Percentiles rank a stretch among this genome's conserved stretches.
Evolutionary conservation across 2,888 invertebrate species (phyloP).

Genomic region (Drosophila lacicola): DNA sequence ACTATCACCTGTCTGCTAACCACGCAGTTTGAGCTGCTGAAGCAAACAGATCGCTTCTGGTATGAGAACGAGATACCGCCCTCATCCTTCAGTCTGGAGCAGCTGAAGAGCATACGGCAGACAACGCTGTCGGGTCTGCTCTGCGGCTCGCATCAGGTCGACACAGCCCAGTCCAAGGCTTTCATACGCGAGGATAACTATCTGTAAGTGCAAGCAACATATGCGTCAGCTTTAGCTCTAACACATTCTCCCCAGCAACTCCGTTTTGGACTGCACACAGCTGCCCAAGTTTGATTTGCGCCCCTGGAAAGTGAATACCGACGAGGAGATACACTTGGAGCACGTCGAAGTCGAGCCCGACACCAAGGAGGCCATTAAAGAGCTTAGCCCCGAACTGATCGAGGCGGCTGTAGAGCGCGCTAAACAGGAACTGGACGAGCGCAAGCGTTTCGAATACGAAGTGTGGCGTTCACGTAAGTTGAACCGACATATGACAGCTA

Average conservation of each 20-base stretch:
- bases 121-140: constrained; percentile 92
- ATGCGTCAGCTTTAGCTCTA: accelerated
- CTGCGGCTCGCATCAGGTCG: constrained; percentile 90
- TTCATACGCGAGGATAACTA: constrained; percentile 94
- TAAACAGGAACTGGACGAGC: constrained; percentile 90
- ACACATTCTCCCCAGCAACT: constrained; percentile 86
- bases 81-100: constrained; percentile 91
- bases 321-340: constrained; percentile 79
- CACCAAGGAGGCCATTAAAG: constrained; percentile 87
- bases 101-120: constrained; percentile 92
- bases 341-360: constrained; percentile 82
- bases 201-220: constrained; percentile 87
- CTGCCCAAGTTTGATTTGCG: constrained; percentile 89
- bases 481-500: no score
- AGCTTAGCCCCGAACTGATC: constrained; percentile 90
- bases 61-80: constrained; percentile 97
- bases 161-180: constrained; percentile 92
- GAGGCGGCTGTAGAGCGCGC: constrained; percentile 92
- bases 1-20: constrained; percentile 95
- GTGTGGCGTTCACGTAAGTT: constrained; percentile 90
- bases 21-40: constrained; percentile 92
- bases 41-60: constrained; percentile 97
- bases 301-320: constrained; percentile 87
- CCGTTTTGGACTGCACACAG: constrained; percentile 90
- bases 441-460: constrained; percentile 92